phyloP scores from a whole-genome alignment of 2,888 invertebrate species.

The Pardosa pseudoannulata region DNA sequence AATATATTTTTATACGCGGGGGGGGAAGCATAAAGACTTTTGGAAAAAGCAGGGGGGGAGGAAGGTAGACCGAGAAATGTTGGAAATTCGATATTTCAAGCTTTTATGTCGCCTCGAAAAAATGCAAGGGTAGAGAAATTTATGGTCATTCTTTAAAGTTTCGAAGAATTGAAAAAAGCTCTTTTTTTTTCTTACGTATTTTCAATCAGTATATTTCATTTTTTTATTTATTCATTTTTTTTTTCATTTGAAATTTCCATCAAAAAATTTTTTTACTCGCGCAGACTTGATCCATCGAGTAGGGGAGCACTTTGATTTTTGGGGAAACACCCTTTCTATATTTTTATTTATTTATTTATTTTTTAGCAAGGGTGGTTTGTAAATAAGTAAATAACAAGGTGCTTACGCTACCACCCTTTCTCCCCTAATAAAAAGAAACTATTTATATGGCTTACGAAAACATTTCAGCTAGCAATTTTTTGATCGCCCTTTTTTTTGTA shows the following conservation, averaged over 20 bases:
- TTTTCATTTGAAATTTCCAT: not conserved
- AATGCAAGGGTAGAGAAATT: slow-evolving; percentile 59
- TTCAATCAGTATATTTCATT: slow-evolving; percentile 53
- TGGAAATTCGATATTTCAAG: slow-evolving; percentile 63
- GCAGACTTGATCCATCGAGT: not conserved
- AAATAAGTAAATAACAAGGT: slow-evolving; percentile 67
- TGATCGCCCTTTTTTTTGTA: not conserved
- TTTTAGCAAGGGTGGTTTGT: slow-evolving; percentile 21
- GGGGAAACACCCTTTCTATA: not conserved
- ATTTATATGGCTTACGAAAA: slow-evolving; percentile 35
- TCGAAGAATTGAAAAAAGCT: slow-evolving; percentile 44
- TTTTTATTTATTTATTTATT: too few relatives aligned
- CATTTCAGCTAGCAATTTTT: slow-evolving; percentile 1
- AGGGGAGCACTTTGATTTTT: slow-evolving; percentile 9
- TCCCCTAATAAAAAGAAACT: slow-evolving; percentile 41
- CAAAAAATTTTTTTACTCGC: not conserved
- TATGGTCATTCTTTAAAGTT: slow-evolving; percentile 68
- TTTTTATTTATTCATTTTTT: slow-evolving; percentile 41
- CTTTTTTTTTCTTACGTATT: slow-evolving; percentile 23
- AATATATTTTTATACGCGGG: slow-evolving; percentile 61
- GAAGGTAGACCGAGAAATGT: slow-evolving; percentile 29
- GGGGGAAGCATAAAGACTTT: slow-evolving; percentile 33
- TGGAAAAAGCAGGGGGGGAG: slow-evolving; percentile 15
- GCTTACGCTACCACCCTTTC: slow-evolving; percentile 21
- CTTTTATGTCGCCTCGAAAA: slow-evolving; percentile 62